These are phyloP conservation scores for Philonicus albiceps DNA, from an alignment of 2,888 invertebrate genomes.

Conservation along the genomic window DNA sequence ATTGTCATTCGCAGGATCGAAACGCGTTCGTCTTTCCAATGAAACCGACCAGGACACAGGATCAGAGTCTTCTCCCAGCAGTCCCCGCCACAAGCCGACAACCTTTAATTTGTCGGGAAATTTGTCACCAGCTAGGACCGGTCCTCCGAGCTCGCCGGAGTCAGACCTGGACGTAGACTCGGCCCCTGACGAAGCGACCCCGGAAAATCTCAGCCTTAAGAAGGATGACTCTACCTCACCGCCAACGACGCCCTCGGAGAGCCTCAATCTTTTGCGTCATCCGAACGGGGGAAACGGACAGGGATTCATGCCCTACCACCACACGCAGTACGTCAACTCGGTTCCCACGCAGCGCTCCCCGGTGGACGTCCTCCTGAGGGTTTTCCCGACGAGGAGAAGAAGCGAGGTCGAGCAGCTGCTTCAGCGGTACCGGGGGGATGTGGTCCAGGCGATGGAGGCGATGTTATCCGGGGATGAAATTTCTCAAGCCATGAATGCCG, in stretches of 20 bases:
- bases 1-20: conserved; percentile 56
- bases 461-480: conserved; percentile 74
- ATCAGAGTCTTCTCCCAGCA: conserved; percentile 62
- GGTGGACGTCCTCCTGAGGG: conserved; percentile 85
- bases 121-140: conserved; percentile 61
- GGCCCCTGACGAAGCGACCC: conserved; percentile 68
- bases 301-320: conserved; percentile 64
- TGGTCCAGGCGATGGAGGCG: conserved; percentile 91
- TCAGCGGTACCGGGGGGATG: conserved; percentile 85
- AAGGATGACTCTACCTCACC: conserved; percentile 66
- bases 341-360: conserved; percentile 72
- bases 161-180: conserved; percentile 64
- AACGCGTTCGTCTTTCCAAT: conserved; percentile 61
- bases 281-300: conserved; percentile 57
- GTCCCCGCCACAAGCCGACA: conserved; percentile 54
- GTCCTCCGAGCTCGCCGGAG: conserved; percentile 63
- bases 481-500: conserved; percentile 54
- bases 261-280: conserved; percentile 58
- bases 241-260: conserved; percentile 59
- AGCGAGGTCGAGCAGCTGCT: conserved; percentile 86
- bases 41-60: conserved; percentile 64
- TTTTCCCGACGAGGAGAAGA: conserved; percentile 87
- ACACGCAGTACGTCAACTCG: conserved; percentile 57
- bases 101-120: conserved; percentile 58
- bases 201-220: conserved; percentile 84